These are phyloP conservation scores for Pavo muticus DNA, from an alignment of 2,113 vertebrate genomes.

Conservation along the genomic window DNA sequence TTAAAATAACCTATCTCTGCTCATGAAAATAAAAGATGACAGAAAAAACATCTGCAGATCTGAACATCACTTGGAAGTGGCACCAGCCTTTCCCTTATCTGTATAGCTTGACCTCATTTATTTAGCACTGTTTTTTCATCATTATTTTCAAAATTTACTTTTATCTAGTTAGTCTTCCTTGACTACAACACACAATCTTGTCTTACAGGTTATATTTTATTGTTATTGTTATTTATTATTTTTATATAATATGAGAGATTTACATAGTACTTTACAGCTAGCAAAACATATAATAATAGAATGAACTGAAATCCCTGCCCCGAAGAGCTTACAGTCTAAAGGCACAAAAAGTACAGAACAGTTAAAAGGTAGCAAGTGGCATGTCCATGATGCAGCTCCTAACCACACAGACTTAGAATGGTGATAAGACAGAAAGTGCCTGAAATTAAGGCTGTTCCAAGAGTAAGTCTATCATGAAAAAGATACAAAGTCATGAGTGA, in stretches of 20 bases:
- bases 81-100: neutral
- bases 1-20: neutral
- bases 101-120: neutral
- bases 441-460: neutral
- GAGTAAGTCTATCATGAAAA: neutral
- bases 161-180: slow-evolving; percentile 24
- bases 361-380: neutral
- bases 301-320: slow-evolving; percentile 55
- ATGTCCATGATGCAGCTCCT: neutral
- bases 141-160: neutral
- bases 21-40: neutral
- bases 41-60: neutral
- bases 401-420: neutral
- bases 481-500: neutral
- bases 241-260: slow-evolving; percentile 11
- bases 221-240: slow-evolving; percentile 34
- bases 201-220: slow-evolving; percentile 64
- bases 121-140: neutral
- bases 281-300: slow-evolving; percentile 22
- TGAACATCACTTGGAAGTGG: neutral
- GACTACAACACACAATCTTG: slow-evolving; percentile 54
- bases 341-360: slow-evolving; percentile 12
- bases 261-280: slow-evolving; percentile 59
- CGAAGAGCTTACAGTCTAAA: slow-evolving; percentile 72
- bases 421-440: neutral